Percentiles rank a stretch among this genome's conserved stretches.
Conservation (phyloP, 2,113 vertebrate species). For the Rynchops niger region DNA sequence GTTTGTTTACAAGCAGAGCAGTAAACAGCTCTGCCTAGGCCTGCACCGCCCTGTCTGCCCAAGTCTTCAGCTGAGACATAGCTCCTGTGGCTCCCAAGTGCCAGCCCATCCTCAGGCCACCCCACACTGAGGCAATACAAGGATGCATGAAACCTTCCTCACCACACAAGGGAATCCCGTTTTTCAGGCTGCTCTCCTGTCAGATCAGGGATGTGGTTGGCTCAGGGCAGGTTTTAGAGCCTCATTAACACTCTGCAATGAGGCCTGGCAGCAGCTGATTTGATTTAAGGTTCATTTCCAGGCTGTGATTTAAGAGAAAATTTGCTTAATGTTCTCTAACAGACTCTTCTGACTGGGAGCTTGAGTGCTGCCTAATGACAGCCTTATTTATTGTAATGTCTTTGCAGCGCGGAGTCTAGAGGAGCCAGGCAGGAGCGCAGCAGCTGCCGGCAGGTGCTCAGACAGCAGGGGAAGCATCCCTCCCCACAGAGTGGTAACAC, state of each 20-base stretch:
- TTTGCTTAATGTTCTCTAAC: constrained; percentile 73
- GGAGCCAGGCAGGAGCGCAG: background rate
- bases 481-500: background rate
- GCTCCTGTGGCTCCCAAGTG: background rate
- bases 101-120: constrained; percentile 19
- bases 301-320: constrained; percentile 68
- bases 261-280: constrained; percentile 67
- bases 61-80: background rate
- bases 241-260: constrained; percentile 68
- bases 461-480: background rate
- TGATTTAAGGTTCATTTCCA: constrained; percentile 74
- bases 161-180: constrained; percentile 56
- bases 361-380: constrained; percentile 68
- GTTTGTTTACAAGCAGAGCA: background rate
- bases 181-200: constrained; percentile 54
- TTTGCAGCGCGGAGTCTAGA: constrained; percentile 9
- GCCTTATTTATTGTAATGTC: constrained; percentile 60
- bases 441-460: constrained; percentile 22
- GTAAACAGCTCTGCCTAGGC: constrained; percentile 18
- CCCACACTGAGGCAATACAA: background rate
- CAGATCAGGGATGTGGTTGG: constrained; percentile 38
- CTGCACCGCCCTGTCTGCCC: background rate
- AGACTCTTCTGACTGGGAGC: constrained; percentile 68
- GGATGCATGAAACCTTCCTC: constrained; percentile 16
- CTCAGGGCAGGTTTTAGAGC: constrained; percentile 66